Base-by-base conservation (phyloP, 2,888 invertebrate genomes). In the Mythimna albipuncta region DNA sequence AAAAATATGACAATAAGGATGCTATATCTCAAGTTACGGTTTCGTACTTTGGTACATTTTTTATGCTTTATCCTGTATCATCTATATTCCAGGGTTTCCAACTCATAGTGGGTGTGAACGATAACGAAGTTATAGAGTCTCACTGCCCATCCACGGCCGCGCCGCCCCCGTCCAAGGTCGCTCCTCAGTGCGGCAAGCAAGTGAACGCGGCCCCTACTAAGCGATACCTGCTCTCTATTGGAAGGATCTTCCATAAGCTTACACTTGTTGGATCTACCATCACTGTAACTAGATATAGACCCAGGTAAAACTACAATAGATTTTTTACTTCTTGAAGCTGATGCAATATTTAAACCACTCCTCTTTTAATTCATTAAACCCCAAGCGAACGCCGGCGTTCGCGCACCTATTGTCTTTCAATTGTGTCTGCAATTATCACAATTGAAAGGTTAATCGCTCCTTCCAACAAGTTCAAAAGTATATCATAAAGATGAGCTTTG, bases 161-260 rank as follows among this genome's bases (percentile, higher is more conserved):
- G 32, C 95, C 95, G 35, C 95, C 95, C 38, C 95, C 94, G 0
- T 96, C 96, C 0, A 95, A 95, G 74, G 95, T 96, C 44, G 95
- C 96, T 41, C 96, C 96, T 0, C 96, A 96, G 61, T 91, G 91
- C 64, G 91, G 93, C 57, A 96, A 97, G 76, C 90, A 89, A 66
- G 63, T 82, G 6, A 91, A 93, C 76, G 86, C 89, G 2, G 91
- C 94, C 6, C 92, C 94, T 0, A 97, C 97, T 19, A 98, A 98
- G 89, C 98, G 98, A 85, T 99, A 98, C 94, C 96, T 98, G 72
- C 96, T 99, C 61, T 99, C 99, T 75, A 99, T 99, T 86, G 99
- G 99, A 3, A 96, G 99, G 81, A 98, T 99, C 90, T 99, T 99
- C 95, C 99, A 99, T 92, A 98, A 98, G 90, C 97, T 99, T 81